Evolutionary conservation across 2,797 vertebrate species (phyloP).

Genomic region (Muscicapa comitata): DNA sequence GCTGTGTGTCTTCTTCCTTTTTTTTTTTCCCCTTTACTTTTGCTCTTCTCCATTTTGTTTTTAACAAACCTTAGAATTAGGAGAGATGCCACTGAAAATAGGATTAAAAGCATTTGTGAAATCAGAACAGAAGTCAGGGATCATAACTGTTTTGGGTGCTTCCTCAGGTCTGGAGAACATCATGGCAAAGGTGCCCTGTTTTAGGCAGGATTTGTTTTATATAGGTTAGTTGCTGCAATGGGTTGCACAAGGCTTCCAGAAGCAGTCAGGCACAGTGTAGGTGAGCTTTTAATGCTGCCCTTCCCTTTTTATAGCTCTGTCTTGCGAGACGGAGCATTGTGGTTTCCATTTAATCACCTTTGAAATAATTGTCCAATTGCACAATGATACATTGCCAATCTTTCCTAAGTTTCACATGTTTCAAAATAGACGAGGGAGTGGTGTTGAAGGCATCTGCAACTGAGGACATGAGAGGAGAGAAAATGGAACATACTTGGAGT

Average conservation of each 20-base stretch:
- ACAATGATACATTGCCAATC: slow-evolving; percentile 8
- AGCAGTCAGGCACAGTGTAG: neutral
- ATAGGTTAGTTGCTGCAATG: slow-evolving; percentile 6
- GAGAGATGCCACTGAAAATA: neutral
- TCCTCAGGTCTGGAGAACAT: neutral
- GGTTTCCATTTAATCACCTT: slow-evolving; percentile 21
- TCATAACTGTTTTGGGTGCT: neutral
- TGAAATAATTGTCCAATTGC: slow-evolving; percentile 43
- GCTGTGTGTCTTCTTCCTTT: fast-evolving
- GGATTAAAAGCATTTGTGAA: neutral
- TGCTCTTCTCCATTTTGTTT: neutral
- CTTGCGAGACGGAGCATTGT: slow-evolving; percentile 7
- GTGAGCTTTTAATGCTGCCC: slow-evolving; percentile 43
- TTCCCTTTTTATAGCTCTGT: slow-evolving; percentile 30
- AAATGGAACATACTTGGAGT: neutral
- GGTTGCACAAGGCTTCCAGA: slow-evolving; percentile 22
- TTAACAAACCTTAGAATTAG: neutral
- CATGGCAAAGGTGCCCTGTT: neutral
- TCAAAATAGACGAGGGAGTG: slow-evolving; percentile 52
- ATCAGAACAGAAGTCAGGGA: neutral
- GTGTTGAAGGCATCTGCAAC: neutral
- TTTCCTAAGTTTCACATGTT: slow-evolving; percentile 28
- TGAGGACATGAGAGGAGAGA: neutral
- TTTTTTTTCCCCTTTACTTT: neutral
- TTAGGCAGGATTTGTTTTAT: neutral